Evolutionary conservation across 2,113 vertebrate genomes (phyloP).

Genomic region (Scalopus aquaticus): DNA sequence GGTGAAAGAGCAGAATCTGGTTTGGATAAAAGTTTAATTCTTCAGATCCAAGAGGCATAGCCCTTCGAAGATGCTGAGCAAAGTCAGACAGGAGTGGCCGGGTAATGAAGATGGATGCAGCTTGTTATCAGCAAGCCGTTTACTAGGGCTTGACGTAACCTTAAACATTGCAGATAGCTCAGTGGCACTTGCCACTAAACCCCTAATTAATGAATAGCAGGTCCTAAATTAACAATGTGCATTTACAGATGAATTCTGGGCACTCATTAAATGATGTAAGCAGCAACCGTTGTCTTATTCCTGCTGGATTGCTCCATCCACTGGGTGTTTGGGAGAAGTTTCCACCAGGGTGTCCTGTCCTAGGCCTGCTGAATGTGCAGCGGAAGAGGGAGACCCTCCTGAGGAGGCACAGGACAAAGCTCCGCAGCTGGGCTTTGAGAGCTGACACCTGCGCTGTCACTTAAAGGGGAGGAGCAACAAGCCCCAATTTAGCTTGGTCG

Average conservation of each 20-base stretch:
- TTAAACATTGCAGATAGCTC: constrained; percentile 97
- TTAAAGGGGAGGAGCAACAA: constrained; percentile 57
- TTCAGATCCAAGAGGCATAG: constrained; percentile 91
- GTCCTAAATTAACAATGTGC: constrained; percentile 91
- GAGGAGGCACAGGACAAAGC: constrained; percentile 2
- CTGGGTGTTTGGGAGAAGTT: constrained; percentile 69
- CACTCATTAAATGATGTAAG: constrained; percentile 90
- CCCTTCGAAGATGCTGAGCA: constrained; percentile 91
- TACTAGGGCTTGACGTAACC: constrained; percentile 96
- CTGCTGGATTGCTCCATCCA: constrained; percentile 71
- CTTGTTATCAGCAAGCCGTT: constrained; percentile 97
- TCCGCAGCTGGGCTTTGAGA: constrained; percentile 31
- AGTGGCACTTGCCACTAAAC: constrained; percentile 94
- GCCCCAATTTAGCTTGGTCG: constrained; percentile 59
- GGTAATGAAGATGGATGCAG: constrained; percentile 99
- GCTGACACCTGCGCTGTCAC: constrained; percentile 75
- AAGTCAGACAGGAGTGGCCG: constrained; percentile 91
- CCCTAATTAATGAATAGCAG: constrained; percentile 97
- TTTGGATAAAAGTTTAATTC: constrained; percentile 95
- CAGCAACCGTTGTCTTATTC: constrained; percentile 84
- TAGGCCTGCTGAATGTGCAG: constrained; percentile 75
- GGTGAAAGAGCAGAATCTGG: constrained; percentile 95
- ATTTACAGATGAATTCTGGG: constrained; percentile 94
- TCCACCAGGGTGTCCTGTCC: constrained; percentile 73
- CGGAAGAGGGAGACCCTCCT: constrained; percentile 68